Conservation (phyloP, 1,140 invertebrate species). For the Formica exsecta region DNA sequence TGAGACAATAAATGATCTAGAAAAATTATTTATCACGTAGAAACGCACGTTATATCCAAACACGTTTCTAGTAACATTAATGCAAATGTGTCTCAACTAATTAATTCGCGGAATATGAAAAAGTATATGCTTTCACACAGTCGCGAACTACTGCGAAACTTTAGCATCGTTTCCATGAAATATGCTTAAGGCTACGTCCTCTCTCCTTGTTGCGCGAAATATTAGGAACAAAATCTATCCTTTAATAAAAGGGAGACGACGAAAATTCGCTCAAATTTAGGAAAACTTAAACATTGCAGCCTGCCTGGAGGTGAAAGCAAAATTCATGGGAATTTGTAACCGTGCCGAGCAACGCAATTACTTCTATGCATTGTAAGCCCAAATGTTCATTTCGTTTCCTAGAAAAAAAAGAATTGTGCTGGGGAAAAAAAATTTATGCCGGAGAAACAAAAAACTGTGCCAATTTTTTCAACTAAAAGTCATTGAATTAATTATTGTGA, state of each 20-base stretch:
- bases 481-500: neutral
- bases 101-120: constrained; percentile 19
- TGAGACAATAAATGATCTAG: neutral
- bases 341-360: constrained; percentile 14
- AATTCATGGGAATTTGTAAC: constrained; percentile 51
- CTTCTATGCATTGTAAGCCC: constrained; percentile 30
- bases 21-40: constrained; percentile 42
- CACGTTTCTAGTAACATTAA: neutral
- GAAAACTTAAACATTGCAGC: constrained; percentile 43
- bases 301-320: constrained; percentile 15
- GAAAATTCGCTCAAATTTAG: constrained; percentile 53
- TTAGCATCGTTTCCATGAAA: constrained; percentile 35
- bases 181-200: neutral
- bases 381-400: constrained; percentile 48
- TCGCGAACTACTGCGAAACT: constrained; percentile 40
- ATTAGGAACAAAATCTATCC: constrained; percentile 40
- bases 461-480: neutral
- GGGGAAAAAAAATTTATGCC: too few species aligned
- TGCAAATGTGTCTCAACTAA: constrained; percentile 4
- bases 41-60: constrained; percentile 2
- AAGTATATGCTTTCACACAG: constrained; percentile 5
- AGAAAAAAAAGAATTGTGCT: neutral
- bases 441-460: neutral
- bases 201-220: constrained; percentile 19
- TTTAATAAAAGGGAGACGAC: constrained; percentile 48